These are phyloP conservation scores for Popillia japonica DNA, from an alignment of 1,140 invertebrate genomes.

Conservation along the genomic window DNA sequence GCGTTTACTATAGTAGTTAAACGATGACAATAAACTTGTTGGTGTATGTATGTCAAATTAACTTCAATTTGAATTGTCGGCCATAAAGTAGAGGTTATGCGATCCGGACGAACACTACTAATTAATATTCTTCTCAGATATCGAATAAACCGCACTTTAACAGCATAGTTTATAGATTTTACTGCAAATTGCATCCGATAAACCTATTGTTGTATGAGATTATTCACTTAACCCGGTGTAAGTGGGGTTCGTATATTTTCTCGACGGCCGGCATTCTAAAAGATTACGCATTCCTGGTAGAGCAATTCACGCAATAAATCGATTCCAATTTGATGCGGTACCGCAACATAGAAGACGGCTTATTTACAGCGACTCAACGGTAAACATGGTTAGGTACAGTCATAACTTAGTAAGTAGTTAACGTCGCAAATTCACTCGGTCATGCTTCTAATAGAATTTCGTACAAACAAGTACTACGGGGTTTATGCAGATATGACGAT, in stretches of 20 bases:
- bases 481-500: slow-evolving; percentile 14
- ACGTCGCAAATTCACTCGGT: neutral
- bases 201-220: slow-evolving; percentile 16
- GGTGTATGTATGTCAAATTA: neutral
- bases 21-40: neutral
- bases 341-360: neutral
- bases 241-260: neutral
- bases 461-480: slow-evolving; percentile 5
- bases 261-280: neutral
- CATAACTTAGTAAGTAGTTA: neutral
- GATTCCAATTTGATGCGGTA: neutral
- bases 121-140: neutral
- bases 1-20: too few species aligned
- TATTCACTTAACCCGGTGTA: slow-evolving; percentile 20
- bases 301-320: slow-evolving; percentile 17
- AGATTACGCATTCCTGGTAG: neutral
- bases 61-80: neutral
- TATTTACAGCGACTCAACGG: neutral
- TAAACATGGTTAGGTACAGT: neutral
- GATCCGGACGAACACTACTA: neutral
- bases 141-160: neutral
- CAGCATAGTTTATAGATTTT: slow-evolving; percentile 12
- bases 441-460: slow-evolving; percentile 29
- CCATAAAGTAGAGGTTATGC: neutral
- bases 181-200: slow-evolving; percentile 2